Conservation (phyloP, 2,888 invertebrate genomes). For the Diarsia rubi region DNA sequence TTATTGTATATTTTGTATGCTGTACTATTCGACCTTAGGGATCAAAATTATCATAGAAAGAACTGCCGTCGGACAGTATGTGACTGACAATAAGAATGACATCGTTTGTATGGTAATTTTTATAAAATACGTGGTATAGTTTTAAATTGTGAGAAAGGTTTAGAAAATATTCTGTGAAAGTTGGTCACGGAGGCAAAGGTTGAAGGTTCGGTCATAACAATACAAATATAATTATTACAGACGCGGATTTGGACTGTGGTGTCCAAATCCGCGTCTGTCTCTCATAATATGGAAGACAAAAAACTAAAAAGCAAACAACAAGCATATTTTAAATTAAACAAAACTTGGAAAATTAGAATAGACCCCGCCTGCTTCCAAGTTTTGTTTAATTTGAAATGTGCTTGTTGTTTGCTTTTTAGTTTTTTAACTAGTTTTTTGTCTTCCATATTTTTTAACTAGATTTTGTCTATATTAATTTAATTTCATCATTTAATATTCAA, state of each 20-base stretch:
- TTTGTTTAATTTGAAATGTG: no score
- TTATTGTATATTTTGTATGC: conserved; percentile 62
- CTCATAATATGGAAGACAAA: no score
- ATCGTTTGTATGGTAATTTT: conserved; percentile 53
- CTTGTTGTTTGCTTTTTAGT: no score
- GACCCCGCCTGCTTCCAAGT: no score
- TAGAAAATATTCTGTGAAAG: conserved; percentile 1
- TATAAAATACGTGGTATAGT: conserved; percentile 33
- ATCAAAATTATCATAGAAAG: conserved; percentile 71
- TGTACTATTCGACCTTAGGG: conserved; percentile 62
- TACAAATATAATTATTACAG: background rate
- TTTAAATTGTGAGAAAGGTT: conserved; percentile 17
- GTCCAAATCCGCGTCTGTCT: no score
- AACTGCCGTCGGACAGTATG: conserved; percentile 18
- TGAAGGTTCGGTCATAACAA: background rate
- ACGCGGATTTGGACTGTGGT: background rate
- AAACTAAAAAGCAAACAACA: no score
- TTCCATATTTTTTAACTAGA: no score
- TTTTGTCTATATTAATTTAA: no score
- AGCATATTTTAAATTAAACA: no score
- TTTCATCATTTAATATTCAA: no score
- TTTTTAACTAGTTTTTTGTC: no score
- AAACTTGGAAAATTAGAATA: no score
- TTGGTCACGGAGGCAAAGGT: background rate
- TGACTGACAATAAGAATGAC: conserved; percentile 19